Percentiles rank a stretch among this genome's conserved stretches.
These are phyloP conservation scores for Drosophila percnosoma DNA, from an alignment of 2,888 invertebrate species.

Conservation along the genomic window DNA sequence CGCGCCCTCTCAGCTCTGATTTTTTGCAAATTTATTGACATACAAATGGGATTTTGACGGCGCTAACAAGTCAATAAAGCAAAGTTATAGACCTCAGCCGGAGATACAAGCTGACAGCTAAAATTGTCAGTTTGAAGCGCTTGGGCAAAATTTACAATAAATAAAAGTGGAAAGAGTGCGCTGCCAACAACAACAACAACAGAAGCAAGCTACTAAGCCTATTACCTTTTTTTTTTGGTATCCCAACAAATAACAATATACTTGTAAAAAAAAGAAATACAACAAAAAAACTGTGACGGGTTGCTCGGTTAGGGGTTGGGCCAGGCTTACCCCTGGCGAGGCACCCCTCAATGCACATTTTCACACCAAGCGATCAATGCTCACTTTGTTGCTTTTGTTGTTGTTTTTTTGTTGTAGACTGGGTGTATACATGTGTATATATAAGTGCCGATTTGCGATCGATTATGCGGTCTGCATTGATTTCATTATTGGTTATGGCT, in stretches of 20 bases:
- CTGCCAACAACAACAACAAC: constrained; percentile 32
- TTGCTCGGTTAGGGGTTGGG: constrained; percentile 65
- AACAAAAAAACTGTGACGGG: constrained; percentile 62
- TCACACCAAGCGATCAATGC: constrained; percentile 64
- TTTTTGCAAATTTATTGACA: constrained; percentile 74
- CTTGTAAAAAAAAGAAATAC: constrained; percentile 12
- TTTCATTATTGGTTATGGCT: constrained; percentile 65
- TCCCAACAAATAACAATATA: constrained; percentile 37
- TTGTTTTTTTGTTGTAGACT: constrained; percentile 25
- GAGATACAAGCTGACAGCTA: constrained; percentile 62
- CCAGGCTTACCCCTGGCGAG: constrained; percentile 52
- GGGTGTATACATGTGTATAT: not conserved
- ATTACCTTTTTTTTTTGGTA: constrained; percentile 56
- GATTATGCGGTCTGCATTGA: constrained; percentile 76
- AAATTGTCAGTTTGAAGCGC: constrained; percentile 79
- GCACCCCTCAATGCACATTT: constrained; percentile 49
- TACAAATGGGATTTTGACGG: constrained; percentile 75
- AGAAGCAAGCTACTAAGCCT: constrained; percentile 60
- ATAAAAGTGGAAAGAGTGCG: constrained; percentile 48
- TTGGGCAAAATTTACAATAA: constrained; percentile 77
- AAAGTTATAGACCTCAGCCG: constrained; percentile 63
- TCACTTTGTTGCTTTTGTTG: constrained; percentile 54
- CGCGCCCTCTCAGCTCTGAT: constrained; percentile 25
- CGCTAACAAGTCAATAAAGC: constrained; percentile 78
- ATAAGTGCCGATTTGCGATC: constrained; percentile 55